Evolutionary conservation across 2,888 invertebrate genomes (phyloP).

Genomic region (Bellardia pandia): DNA sequence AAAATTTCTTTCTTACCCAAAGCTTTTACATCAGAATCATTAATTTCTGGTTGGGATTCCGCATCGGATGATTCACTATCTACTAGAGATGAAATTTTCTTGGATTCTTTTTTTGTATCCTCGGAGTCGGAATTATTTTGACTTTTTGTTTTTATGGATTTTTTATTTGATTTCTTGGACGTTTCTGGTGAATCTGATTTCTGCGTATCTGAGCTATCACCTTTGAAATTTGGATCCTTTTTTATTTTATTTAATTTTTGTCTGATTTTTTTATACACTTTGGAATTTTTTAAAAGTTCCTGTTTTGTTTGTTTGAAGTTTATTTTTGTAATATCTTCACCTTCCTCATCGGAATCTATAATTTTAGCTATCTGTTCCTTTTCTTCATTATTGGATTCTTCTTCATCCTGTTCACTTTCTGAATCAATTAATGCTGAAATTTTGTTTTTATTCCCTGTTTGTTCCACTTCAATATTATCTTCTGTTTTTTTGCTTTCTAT

Average conservation of each 20-base stretch:
- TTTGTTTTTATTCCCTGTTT: slow-evolving; percentile 72
- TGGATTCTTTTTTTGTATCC: slow-evolving; percentile 4
- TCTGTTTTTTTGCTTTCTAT: slow-evolving; percentile 26
- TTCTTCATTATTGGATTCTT: neutral
- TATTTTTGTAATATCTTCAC: neutral
- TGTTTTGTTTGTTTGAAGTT: slow-evolving; percentile 17
- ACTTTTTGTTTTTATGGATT: neutral
- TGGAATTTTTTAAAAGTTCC: neutral
- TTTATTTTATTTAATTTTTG: neutral
- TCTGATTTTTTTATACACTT: neutral
- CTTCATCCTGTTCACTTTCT: slow-evolving; percentile 76
- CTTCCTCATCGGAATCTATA: slow-evolving; percentile 13
- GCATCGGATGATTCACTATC: slow-evolving; percentile 73
- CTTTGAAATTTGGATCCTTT: neutral
- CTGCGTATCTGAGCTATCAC: neutral
- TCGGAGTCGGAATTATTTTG: neutral
- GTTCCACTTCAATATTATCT: neutral
- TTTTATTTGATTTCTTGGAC: slow-evolving; percentile 10
- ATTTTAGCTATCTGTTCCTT: neutral
- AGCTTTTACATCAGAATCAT: slow-evolving; percentile 37
- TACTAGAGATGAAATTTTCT: slow-evolving; percentile 65
- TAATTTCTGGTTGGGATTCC: slow-evolving; percentile 25
- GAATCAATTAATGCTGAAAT: slow-evolving; percentile 74
- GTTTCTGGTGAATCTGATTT: neutral
- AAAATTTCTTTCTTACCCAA: slow-evolving; percentile 30